Evolutionary conservation across 2,888 invertebrate species (phyloP).

Genomic region (Pimpla rufipes): DNA sequence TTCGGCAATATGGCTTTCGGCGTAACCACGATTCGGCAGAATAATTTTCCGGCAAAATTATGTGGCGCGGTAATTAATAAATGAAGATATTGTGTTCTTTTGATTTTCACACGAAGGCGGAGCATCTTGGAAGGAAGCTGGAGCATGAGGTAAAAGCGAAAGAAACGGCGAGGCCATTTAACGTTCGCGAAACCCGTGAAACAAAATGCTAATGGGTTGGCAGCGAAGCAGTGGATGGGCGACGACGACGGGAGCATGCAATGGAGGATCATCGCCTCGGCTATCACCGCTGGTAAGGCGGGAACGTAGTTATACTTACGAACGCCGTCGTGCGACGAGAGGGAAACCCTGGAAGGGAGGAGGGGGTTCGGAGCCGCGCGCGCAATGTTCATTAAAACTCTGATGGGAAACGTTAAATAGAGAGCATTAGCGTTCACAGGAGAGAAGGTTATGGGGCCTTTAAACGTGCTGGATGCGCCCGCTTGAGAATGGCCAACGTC

Average conservation of each 20-base stretch:
- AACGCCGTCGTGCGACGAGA: constrained; percentile 9
- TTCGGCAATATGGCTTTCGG: no score
- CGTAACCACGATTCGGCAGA: no score
- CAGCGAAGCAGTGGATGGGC: constrained; percentile 49
- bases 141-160: constrained; percentile 21
- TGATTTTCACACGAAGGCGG: neutral
- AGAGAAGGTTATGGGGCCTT: constrained; percentile 67
- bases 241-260: constrained; percentile 28
- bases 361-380: constrained; percentile 35
- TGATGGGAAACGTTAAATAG: constrained; percentile 80
- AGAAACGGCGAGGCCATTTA: constrained; percentile 18
- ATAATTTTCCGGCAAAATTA: no score
- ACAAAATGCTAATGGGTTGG: constrained; percentile 73
- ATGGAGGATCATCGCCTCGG: constrained; percentile 43
- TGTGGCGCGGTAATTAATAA: constrained; percentile 13
- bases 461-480: constrained; percentile 63
- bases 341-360: constrained; percentile 53
- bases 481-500: constrained; percentile 38
- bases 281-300: constrained; percentile 11
- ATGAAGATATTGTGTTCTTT: neutral
- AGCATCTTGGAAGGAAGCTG: neutral
- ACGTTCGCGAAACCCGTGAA: constrained; percentile 46
- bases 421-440: constrained; percentile 74
- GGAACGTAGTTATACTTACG: constrained; percentile 20
- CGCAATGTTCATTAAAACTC: constrained; percentile 78